Conservation (phyloP, 2,888 invertebrate genomes). For the Chorisops tibialis region DNA sequence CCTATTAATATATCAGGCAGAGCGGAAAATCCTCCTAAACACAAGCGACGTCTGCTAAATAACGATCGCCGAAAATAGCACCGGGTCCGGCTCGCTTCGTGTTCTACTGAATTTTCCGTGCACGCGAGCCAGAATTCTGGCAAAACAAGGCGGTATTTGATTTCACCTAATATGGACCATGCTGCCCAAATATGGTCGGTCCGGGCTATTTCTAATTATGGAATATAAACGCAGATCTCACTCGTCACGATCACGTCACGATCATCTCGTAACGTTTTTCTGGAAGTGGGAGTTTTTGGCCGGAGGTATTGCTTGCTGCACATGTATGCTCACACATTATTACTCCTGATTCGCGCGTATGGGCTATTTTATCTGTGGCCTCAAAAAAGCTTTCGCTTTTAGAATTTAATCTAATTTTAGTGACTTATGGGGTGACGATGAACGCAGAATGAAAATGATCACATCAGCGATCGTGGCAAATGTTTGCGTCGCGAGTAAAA, state of each 20-base stretch:
- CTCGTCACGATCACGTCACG: no score
- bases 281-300: no score
- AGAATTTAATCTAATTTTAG: slow-evolving; percentile 33
- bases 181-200: slow-evolving; percentile 26
- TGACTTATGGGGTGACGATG: slow-evolving; percentile 13
- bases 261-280: no score
- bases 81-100: no score
- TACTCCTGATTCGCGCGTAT: neutral
- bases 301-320: neutral
- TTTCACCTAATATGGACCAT: slow-evolving; percentile 29
- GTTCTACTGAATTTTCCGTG: neutral
- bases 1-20: no score
- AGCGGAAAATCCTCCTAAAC: no score
- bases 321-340: neutral
- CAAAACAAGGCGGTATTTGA: slow-evolving; percentile 23
- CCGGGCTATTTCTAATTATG: slow-evolving; percentile 27
- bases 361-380: slow-evolving; percentile 2
- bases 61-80: no score
- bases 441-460: no score
- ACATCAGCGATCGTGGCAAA: no score
- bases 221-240: neutral
- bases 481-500: no score
- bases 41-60: no score
- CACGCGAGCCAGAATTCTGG: slow-evolving; percentile 9
- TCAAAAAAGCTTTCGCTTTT: slow-evolving; percentile 30